phyloP scores from a whole-genome alignment of 2,888 invertebrate species.

The Lasioglossum calceatum region DNA sequence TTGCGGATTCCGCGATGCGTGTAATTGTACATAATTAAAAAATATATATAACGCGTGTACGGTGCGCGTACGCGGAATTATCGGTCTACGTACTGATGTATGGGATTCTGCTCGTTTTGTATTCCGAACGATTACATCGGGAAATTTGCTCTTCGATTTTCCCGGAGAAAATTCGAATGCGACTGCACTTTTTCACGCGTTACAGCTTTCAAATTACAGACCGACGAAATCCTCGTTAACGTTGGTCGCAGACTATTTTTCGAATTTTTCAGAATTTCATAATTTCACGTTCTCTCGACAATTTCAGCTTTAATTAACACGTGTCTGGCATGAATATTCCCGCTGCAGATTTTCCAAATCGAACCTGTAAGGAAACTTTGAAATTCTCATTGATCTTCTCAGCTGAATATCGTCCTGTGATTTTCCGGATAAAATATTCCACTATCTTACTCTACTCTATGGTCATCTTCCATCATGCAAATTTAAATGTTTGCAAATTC shows the following conservation, averaged over 20 bases:
- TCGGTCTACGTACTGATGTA: background rate
- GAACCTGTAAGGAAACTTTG: background rate
- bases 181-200: background rate
- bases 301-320: conserved; percentile 3
- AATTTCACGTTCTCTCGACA: background rate
- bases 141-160: conserved; percentile 1
- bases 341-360: background rate
- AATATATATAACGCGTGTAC: background rate
- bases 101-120: background rate
- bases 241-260: background rate
- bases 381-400: background rate
- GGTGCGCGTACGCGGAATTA: background rate
- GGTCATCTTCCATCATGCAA: background rate
- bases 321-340: background rate
- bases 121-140: conserved; percentile 1
- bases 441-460: background rate
- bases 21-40: conserved; percentile 42
- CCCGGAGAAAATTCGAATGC: background rate
- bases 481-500: background rate
- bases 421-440: background rate
- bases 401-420: background rate
- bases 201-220: background rate
- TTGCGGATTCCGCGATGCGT: conserved; percentile 47
- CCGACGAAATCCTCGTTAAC: conserved; percentile 7
- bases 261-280: background rate